A percentile compares a stretch with the other conserved stretches of the same genome.
These are phyloP conservation scores for Bufo gargarizans DNA, from an alignment of 2,113 vertebrate genomes.

Conservation along the genomic window DNA sequence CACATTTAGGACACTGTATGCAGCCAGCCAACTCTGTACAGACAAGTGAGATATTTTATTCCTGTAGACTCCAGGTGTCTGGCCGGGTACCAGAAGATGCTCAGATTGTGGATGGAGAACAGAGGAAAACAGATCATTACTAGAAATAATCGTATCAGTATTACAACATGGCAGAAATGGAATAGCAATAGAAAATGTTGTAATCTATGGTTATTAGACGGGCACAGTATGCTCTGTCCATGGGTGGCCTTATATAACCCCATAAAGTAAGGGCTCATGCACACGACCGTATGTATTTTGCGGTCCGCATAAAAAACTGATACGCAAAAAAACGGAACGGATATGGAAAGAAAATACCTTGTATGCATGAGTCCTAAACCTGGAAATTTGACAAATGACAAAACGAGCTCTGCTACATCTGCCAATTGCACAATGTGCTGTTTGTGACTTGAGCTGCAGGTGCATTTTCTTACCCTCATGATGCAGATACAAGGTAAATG, in stretches of 20 bases:
- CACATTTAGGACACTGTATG: conserved; percentile 1
- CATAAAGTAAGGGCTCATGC: background rate
- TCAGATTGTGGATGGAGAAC: background rate
- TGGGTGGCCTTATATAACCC: background rate
- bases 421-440: background rate
- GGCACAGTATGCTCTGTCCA: background rate
- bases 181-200: too few relatives aligned
- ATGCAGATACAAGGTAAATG: background rate
- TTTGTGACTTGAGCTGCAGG: background rate
- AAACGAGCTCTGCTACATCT: background rate
- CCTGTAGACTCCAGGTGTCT: conserved; percentile 39
- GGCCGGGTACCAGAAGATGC: conserved; percentile 48
- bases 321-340: too few relatives aligned
- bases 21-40: background rate
- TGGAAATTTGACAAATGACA: background rate
- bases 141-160: background rate
- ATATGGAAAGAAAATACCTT: too few relatives aligned
- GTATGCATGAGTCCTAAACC: too few relatives aligned
- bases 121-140: background rate
- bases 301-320: too few relatives aligned
- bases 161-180: background rate
- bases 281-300: too few relatives aligned
- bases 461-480: background rate
- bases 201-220: background rate
- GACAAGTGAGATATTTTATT: conserved; percentile 1